phyloP scores from a whole-genome alignment of 2,113 vertebrate genomes.

The Lates calcarifer region DNA sequence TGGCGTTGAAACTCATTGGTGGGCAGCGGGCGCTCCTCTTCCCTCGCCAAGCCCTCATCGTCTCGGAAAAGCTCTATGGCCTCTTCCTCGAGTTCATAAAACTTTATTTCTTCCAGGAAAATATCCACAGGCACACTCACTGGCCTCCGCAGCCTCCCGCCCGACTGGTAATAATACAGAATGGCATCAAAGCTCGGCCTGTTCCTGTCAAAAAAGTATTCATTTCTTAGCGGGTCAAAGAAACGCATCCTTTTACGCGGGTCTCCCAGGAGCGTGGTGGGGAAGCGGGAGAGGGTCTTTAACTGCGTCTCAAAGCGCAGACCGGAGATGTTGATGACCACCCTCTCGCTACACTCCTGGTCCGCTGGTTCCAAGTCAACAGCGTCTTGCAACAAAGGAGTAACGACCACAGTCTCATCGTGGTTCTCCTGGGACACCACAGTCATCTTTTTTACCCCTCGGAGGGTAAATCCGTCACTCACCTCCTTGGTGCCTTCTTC shows the following conservation, averaged over 20 bases:
- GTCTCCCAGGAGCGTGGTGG: constrained; percentile 91
- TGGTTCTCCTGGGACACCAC: constrained; percentile 81
- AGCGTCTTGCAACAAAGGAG: constrained; percentile 69
- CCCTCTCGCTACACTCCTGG: constrained; percentile 88
- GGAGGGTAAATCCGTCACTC: constrained; percentile 71
- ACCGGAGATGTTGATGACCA: constrained; percentile 95
- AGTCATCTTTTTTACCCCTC: constrained; percentile 81
- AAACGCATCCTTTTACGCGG: constrained; percentile 92
- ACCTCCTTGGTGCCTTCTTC: constrained; percentile 70
- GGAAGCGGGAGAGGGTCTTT: constrained; percentile 92
- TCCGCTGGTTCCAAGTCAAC: constrained; percentile 75
- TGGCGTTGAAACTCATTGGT: constrained; percentile 88
- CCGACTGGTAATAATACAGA: constrained; percentile 95
- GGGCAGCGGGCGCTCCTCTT: constrained; percentile 91
- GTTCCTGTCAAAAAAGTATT: constrained; percentile 97
- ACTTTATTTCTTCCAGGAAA: constrained; percentile 93
- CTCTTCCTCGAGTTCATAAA: constrained; percentile 92
- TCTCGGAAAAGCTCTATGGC: constrained; percentile 88
- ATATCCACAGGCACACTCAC: constrained; percentile 93
- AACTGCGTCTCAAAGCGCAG: constrained; percentile 95
- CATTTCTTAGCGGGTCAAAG: constrained; percentile 92
- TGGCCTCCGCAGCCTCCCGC: constrained; percentile 90
- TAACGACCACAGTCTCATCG: constrained; percentile 77
- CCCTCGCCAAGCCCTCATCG: constrained; percentile 91
- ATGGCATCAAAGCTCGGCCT: constrained; percentile 95